Evolutionary conservation across 1,140 invertebrate species (phyloP).

Genomic region (Sycobia sp.): DNA sequence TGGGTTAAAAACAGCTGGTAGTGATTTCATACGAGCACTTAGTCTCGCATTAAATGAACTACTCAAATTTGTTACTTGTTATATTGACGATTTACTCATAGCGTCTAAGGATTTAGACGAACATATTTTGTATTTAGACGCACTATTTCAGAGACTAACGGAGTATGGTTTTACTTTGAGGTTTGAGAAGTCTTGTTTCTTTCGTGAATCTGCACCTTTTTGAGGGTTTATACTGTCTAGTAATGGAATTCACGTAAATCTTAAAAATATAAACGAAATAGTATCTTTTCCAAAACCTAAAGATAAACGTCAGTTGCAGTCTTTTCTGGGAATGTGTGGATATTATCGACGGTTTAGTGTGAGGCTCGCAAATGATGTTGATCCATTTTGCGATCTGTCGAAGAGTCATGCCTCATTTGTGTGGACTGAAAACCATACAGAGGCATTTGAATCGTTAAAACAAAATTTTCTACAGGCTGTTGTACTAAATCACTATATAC

Average conservation of each 20-base stretch:
- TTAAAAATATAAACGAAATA: constrained; percentile 27
- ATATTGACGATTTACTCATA: constrained; percentile 36
- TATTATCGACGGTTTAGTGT: constrained; percentile 34
- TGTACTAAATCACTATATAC: constrained; percentile 22
- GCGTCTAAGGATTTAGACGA: constrained; percentile 20
- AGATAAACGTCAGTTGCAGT: constrained; percentile 33
- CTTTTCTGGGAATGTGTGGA: constrained; percentile 32
- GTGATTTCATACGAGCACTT: constrained; percentile 14
- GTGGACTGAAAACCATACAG: constrained; percentile 12
- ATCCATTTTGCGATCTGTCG: constrained; percentile 25
- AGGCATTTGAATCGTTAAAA: constrained; percentile 29
- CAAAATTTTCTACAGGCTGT: constrained; percentile 30
- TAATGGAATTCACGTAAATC: constrained; percentile 19
- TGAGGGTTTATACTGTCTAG: constrained; percentile 31
- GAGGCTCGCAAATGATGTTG: constrained; percentile 17
- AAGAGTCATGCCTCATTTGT: constrained; percentile 7
- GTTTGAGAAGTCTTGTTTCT: constrained; percentile 34
- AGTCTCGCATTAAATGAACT: neutral
- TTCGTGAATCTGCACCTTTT: constrained; percentile 25
- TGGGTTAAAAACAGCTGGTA: constrained; percentile 13
- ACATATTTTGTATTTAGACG: constrained; percentile 23
- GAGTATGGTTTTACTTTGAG: constrained; percentile 33
- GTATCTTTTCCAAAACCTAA: constrained; percentile 27
- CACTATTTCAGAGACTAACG: constrained; percentile 29
- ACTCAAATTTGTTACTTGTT: too few relatives aligned